A percentile compares a stretch with the other conserved stretches of the same genome.
Evolutionary conservation across 2,113 vertebrate genomes (phyloP).

Genomic region (Rhizomys pruinosus): DNA sequence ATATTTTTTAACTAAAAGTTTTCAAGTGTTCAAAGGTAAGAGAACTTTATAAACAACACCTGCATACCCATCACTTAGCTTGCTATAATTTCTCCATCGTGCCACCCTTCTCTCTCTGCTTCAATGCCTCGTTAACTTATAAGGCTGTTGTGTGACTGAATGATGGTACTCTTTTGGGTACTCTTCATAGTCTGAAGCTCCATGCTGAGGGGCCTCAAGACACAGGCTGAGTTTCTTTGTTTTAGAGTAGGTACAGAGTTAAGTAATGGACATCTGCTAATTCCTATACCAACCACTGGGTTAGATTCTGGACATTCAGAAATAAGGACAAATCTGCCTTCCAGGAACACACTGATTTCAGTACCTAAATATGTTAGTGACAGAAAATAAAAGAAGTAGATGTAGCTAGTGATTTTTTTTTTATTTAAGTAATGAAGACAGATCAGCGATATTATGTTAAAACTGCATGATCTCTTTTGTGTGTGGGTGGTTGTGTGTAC

Average conservation of each 20-base stretch:
- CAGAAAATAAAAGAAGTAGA: slow-evolving; percentile 1
- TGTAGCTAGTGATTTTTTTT: not conserved
- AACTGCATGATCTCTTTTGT: slow-evolving; percentile 21
- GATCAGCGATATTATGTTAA: not conserved
- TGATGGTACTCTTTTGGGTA: not conserved
- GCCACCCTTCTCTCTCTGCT: not conserved
- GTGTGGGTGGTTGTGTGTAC: not conserved
- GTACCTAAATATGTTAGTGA: not conserved
- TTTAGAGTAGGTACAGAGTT: not conserved
- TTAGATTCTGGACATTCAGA: not conserved
- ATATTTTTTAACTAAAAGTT: not conserved
- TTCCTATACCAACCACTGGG: not conserved
- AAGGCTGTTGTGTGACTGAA: not conserved
- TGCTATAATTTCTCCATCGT: not conserved
- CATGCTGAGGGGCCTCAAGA: not conserved
- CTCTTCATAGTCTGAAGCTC: not conserved
- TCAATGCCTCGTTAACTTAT: not conserved
- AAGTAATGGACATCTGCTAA: not conserved
- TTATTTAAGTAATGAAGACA: not conserved
- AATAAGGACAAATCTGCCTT: slow-evolving; percentile 25
- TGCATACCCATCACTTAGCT: not conserved
- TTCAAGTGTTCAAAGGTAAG: not conserved
- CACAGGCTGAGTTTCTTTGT: not conserved
- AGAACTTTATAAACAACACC: not conserved
- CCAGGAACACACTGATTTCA: not conserved